These are phyloP conservation scores for Melanogrammus aeglefinus DNA, from an alignment of 2,797 vertebrate species.

Conservation along the genomic window DNA sequence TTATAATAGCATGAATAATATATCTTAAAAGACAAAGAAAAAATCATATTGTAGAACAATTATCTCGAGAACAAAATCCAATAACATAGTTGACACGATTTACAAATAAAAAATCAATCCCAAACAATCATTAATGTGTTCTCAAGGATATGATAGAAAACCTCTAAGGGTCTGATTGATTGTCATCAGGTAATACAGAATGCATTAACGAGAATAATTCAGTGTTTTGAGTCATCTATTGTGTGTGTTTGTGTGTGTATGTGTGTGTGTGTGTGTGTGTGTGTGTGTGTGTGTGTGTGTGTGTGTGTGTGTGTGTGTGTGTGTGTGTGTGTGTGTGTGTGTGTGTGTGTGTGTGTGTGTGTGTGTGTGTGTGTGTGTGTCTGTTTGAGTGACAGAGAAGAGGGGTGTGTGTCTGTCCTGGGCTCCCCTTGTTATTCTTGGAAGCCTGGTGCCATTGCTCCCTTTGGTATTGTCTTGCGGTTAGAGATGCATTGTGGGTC, in stretches of 20 bases:
- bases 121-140: not conserved
- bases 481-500: conserved; percentile 42
- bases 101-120: not conserved
- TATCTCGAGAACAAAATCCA: not conserved
- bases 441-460: not conserved
- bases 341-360: not conserved
- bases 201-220: not conserved
- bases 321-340: not conserved
- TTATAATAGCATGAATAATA: not conserved
- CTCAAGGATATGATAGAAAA: not conserved
- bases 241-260: not conserved
- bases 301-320: not conserved
- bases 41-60: not conserved
- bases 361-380: not conserved
- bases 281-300: not conserved
- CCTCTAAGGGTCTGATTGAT: not conserved
- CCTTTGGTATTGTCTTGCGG: conserved; percentile 13
- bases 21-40: not conserved
- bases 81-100: not conserved
- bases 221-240: not conserved
- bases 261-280: not conserved
- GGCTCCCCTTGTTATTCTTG: not conserved
- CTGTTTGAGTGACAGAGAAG: not conserved
- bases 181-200: too few species aligned
- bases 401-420: not conserved